These are phyloP conservation scores for Phasia obesa DNA, from an alignment of 2,888 invertebrate species.

Conservation along the genomic window DNA sequence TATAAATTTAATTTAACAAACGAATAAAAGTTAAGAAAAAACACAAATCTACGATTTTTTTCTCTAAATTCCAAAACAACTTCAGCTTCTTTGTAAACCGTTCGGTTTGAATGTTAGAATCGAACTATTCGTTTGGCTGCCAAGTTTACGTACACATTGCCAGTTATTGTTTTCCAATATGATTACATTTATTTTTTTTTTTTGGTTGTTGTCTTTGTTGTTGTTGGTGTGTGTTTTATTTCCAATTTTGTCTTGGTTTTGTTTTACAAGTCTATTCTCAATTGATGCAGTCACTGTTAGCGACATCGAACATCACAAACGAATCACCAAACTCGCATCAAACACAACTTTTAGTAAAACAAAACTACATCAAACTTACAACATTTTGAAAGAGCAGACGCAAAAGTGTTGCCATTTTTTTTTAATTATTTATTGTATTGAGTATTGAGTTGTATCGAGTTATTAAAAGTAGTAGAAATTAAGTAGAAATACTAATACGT, in stretches of 20 bases:
- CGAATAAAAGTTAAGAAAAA: constrained; percentile 31
- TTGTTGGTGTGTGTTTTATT: constrained; percentile 34
- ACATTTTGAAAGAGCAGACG: constrained; percentile 9
- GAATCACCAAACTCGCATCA: constrained; percentile 19
- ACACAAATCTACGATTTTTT: constrained; percentile 54
- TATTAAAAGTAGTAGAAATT: too few species aligned
- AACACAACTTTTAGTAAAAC: constrained; percentile 1
- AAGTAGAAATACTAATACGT: too few species aligned
- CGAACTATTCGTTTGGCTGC: constrained; percentile 78
- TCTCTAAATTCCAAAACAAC: constrained; percentile 14
- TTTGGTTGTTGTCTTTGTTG: constrained; percentile 16
- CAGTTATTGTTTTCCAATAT: constrained; percentile 67
- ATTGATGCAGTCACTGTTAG: constrained; percentile 31
- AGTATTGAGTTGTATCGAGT: too few species aligned
- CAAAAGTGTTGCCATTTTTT: constrained; percentile 6
- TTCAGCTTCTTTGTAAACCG: constrained; percentile 76
- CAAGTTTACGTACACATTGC: constrained; percentile 63
- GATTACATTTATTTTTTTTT: too few species aligned
- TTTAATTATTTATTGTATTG: too few species aligned
- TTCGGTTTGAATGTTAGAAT: constrained; percentile 82
- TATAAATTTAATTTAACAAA: constrained; percentile 12
- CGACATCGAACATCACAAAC: constrained; percentile 22
- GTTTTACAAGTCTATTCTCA: constrained; percentile 38
- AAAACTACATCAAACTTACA: neutral
- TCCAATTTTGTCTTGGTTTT: constrained; percentile 44